A percentile compares a stretch with the other conserved stretches of the same genome.
Evolutionary conservation across 2,888 invertebrate genomes (phyloP).

Genomic region (Epirrhoe tristata): DNA sequence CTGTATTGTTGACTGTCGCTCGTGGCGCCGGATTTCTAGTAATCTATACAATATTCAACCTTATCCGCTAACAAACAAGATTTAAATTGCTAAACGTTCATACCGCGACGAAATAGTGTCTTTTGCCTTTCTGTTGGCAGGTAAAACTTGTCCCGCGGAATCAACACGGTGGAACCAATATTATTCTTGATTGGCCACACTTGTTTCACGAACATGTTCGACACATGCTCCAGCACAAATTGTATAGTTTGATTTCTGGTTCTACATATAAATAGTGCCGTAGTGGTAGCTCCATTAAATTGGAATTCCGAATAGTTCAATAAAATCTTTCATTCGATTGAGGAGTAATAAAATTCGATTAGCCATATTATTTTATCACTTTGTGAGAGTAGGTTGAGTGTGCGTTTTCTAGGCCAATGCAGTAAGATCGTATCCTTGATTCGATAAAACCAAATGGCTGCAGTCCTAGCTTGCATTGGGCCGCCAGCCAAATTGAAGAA

Average conservation of each 20-base stretch:
- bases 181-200: slow-evolving; percentile 32
- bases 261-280: slow-evolving; percentile 35
- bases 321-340: slow-evolving; percentile 53
- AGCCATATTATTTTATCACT: slow-evolving; percentile 50
- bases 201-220: slow-evolving; percentile 32
- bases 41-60: slow-evolving; percentile 54
- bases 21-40: slow-evolving; percentile 53
- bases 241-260: slow-evolving; percentile 40
- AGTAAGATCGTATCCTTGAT: slow-evolving; percentile 55
- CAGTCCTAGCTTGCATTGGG: slow-evolving; percentile 57
- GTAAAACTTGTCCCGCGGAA: slow-evolving; percentile 53
- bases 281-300: slow-evolving; percentile 46
- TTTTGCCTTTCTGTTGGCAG: slow-evolving; percentile 49
- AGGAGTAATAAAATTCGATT: slow-evolving; percentile 54
- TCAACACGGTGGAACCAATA: slow-evolving; percentile 37
- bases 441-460: slow-evolving; percentile 59
- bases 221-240: slow-evolving; percentile 26
- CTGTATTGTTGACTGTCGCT: slow-evolving; percentile 61
- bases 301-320: slow-evolving; percentile 50
- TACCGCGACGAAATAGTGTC: slow-evolving; percentile 43
- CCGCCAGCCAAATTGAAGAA: slow-evolving; percentile 61
- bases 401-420: slow-evolving; percentile 65
- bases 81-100: slow-evolving; percentile 47
- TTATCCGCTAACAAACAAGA: slow-evolving; percentile 48
- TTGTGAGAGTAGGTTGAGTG: slow-evolving; percentile 50